phyloP scores from a whole-genome alignment of 2,888 invertebrate species.

The Ischnus inquisitorius region DNA sequence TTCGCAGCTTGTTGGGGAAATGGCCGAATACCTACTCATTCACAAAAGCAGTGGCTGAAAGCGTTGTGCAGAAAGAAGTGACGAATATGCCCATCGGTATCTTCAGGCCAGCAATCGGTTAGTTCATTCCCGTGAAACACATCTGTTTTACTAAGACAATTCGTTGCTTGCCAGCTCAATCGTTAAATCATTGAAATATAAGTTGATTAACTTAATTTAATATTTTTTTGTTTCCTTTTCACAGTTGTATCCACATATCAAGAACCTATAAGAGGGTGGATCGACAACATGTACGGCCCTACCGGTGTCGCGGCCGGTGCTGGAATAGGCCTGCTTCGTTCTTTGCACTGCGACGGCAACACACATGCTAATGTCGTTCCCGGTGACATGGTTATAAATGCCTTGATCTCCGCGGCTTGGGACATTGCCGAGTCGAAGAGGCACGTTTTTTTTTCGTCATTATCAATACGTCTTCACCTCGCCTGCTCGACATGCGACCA shows the following conservation, averaged over 20 bases:
- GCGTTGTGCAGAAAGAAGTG: slow-evolving; percentile 89
- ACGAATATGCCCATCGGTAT: slow-evolving; percentile 92
- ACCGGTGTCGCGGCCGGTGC: slow-evolving; percentile 91
- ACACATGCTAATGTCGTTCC: slow-evolving; percentile 94
- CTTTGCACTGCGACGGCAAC: slow-evolving; percentile 90
- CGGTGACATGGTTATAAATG: slow-evolving; percentile 94
- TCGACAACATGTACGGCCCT: slow-evolving; percentile 96
- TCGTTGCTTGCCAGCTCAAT: too few relatives aligned
- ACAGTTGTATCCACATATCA: slow-evolving; percentile 89
- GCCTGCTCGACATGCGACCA: not conserved
- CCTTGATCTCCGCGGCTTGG: slow-evolving; percentile 93
- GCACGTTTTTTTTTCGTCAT: slow-evolving; percentile 59
- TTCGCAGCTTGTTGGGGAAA: slow-evolving; percentile 88
- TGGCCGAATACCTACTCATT: slow-evolving; percentile 97
- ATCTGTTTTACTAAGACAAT: too few relatives aligned
- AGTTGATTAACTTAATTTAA: too few relatives aligned
- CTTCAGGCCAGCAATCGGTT: slow-evolving; percentile 94
- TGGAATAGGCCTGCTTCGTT: slow-evolving; percentile 92
- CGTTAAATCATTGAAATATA: too few relatives aligned
- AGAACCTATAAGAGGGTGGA: slow-evolving; percentile 94
- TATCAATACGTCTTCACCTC: not conserved
- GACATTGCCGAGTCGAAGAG: slow-evolving; percentile 86
- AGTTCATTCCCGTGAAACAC: slow-evolving; percentile 70
- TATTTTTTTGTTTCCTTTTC: slow-evolving; percentile 68
- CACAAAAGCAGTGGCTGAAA: slow-evolving; percentile 96